These are phyloP conservation scores for Spondyliosoma cantharus DNA, from an alignment of 2,797 vertebrate species.

Conservation along the genomic window DNA sequence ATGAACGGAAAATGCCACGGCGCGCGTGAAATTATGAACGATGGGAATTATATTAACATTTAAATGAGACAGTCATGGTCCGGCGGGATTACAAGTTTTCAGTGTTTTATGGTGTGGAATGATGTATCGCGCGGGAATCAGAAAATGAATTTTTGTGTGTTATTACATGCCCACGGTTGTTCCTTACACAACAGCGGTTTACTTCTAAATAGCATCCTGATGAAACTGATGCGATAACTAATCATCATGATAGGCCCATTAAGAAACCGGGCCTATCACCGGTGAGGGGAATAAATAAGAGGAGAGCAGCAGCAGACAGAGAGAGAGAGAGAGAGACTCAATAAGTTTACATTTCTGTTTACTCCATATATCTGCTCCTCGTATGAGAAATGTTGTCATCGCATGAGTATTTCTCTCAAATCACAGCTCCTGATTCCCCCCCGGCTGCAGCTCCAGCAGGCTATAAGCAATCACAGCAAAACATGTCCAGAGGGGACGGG, in stretches of 20 bases:
- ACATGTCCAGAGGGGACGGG: slow-evolving; percentile 69
- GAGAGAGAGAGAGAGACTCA: neutral
- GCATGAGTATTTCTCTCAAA: slow-evolving; percentile 52
- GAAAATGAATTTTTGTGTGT: slow-evolving; percentile 55
- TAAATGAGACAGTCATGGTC: slow-evolving; percentile 80
- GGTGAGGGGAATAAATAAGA: slow-evolving; percentile 21
- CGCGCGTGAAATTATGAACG: slow-evolving; percentile 77
- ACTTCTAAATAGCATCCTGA: slow-evolving; percentile 47
- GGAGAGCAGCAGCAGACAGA: neutral
- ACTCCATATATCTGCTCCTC: slow-evolving; percentile 35
- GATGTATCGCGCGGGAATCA: slow-evolving; percentile 64
- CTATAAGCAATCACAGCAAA: slow-evolving; percentile 75
- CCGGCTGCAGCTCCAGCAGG: slow-evolving; percentile 45
- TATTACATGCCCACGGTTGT: slow-evolving; percentile 55
- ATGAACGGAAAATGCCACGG: slow-evolving; percentile 74
- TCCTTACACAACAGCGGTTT: slow-evolving; percentile 60
- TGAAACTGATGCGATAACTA: slow-evolving; percentile 58
- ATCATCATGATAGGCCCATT: slow-evolving; percentile 50
- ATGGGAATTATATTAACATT: slow-evolving; percentile 83
- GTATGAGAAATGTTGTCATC: slow-evolving; percentile 46
- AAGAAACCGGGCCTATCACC: slow-evolving; percentile 24
- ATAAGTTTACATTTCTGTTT: slow-evolving; percentile 32
- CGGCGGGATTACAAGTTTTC: slow-evolving; percentile 69
- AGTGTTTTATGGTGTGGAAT: slow-evolving; percentile 76
- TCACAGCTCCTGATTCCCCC: slow-evolving; percentile 49